Base-by-base conservation (phyloP, 2,113 vertebrate species). In the Argyrosomus japonicus region DNA sequence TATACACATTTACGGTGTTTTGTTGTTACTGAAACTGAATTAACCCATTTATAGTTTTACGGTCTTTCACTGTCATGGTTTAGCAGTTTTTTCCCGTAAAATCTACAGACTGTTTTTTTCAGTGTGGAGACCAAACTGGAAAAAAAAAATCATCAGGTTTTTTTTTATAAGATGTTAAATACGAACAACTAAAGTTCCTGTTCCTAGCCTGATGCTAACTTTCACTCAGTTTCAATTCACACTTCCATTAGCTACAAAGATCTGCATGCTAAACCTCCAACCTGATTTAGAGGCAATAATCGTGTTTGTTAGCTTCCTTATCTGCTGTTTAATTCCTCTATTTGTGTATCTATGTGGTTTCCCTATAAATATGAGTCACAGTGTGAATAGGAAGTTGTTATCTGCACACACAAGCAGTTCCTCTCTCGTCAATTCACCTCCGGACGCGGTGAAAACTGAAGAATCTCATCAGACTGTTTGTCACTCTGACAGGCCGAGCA, bases 401-500 rank as follows among this genome's bases (percentile, higher is more conserved):
- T 77, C 62, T 56, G 57, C 62, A 25, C 21, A 40, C 51, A 71
- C 13, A 60, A 58, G 3, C 81, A 56, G 27, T 75, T 73, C 68
- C 43, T 4, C 54, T 84, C 21, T 15, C 23, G 78, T 58, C 3
- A 5, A 15, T 75, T 68, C 14, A 68, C 0, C n/a, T 68, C 62
- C 29, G 54, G 54, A 67, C 32, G 53, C 62, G 27, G 53, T 12
- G 51, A 69, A n/a, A 73, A 54, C 51, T 9, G 25, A 48, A 40
- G 75, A 72, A 62, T 36, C n/a, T 29, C 6, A 27, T 73, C 67
- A 0, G 61, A 80, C 72, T 62, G 32, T 75, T 32, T 56, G 81
- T 83, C 77, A 68, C 48, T 65, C n/a, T 56, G 67, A 76, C 75
- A 7, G 68, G 43, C 65, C 11, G 48, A 84, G 81, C 74, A 29